phyloP scores from a whole-genome alignment of 1,140 invertebrate species.

The Drosophila insularis region DNA sequence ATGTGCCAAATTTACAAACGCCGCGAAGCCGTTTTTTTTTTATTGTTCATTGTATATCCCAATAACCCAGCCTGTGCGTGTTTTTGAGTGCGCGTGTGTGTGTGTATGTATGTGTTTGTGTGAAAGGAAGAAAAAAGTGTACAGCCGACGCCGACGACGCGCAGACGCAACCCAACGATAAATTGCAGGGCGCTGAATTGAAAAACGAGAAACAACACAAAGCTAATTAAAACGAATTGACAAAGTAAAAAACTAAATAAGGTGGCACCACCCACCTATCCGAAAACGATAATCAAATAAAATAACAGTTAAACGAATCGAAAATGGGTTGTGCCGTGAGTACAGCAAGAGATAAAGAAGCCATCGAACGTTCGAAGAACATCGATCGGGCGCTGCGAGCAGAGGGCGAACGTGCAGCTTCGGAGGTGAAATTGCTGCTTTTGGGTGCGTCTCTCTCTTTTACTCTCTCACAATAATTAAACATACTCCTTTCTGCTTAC shows the following conservation, averaged over 20 bases:
- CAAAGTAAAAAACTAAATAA: conserved; percentile 11
- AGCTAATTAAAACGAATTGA: no score
- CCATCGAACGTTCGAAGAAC: conserved; percentile 92
- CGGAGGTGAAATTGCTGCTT: conserved; percentile 94
- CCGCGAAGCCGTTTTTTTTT: not conserved
- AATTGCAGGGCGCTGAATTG: conserved; percentile 28
- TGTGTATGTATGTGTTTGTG: conserved; percentile 41
- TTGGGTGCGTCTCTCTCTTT: conserved; percentile 86
- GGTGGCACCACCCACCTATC: conserved; percentile 22
- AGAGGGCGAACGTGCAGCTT: conserved; percentile 92
- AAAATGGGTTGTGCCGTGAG: conserved; percentile 92
- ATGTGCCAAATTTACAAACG: not conserved
- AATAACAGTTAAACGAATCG: conserved; percentile 64
- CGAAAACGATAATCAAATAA: conserved; percentile 15
- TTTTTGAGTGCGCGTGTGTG: conserved; percentile 34
- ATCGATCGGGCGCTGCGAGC: conserved; percentile 93
- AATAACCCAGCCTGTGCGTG: not conserved
- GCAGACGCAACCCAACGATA: conserved; percentile 75
- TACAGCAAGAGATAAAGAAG: conserved; percentile 91
- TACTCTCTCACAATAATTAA: not conserved
- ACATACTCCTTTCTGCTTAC: not conserved
- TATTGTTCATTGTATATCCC: not conserved
- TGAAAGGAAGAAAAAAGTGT: conserved; percentile 71
- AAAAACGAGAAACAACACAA: conserved; percentile 45
- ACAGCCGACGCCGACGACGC: conserved; percentile 66